These are phyloP conservation scores for Merodon equestris DNA, from an alignment of 2,888 invertebrate species.

Conservation along the genomic window DNA sequence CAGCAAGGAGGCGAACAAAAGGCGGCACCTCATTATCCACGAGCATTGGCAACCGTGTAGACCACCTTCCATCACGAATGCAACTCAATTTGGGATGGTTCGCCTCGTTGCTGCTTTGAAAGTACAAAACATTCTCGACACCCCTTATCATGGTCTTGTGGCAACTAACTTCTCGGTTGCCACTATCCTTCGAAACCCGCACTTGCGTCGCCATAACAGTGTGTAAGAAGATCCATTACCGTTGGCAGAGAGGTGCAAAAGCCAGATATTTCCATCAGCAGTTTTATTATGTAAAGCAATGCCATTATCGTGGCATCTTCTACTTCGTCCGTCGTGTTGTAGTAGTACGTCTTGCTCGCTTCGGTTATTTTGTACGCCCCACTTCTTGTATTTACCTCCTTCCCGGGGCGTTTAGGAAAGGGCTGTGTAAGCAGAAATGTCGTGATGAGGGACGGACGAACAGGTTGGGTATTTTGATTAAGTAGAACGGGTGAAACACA, in stretches of 20 bases:
- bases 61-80: constrained; percentile 27
- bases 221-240: constrained; percentile 37
- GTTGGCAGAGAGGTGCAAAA: constrained; percentile 59
- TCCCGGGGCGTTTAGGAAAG: neutral
- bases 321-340: constrained; percentile 13
- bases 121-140: neutral
- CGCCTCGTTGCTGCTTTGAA: neutral
- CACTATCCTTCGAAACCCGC: too few species aligned
- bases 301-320: constrained; percentile 53
- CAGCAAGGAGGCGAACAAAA: neutral
- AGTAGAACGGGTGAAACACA: constrained; percentile 19
- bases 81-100: constrained; percentile 36
- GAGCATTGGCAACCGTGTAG: neutral
- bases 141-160: too few species aligned
- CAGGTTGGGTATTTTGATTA: constrained; percentile 9
- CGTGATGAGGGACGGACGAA: constrained; percentile 8
- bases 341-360: neutral
- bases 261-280: constrained; percentile 62
- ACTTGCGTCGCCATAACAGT: neutral
- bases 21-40: constrained; percentile 41
- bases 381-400: too few species aligned
- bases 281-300: constrained; percentile 56
- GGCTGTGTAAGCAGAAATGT: constrained; percentile 10
- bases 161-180: too few species aligned
- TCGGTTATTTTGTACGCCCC: too few species aligned